A percentile compares a stretch with the other conserved stretches of the same genome.
These are phyloP conservation scores for Pachypeltis micranthus DNA, from an alignment of 1,140 invertebrate species.

Conservation along the genomic window DNA sequence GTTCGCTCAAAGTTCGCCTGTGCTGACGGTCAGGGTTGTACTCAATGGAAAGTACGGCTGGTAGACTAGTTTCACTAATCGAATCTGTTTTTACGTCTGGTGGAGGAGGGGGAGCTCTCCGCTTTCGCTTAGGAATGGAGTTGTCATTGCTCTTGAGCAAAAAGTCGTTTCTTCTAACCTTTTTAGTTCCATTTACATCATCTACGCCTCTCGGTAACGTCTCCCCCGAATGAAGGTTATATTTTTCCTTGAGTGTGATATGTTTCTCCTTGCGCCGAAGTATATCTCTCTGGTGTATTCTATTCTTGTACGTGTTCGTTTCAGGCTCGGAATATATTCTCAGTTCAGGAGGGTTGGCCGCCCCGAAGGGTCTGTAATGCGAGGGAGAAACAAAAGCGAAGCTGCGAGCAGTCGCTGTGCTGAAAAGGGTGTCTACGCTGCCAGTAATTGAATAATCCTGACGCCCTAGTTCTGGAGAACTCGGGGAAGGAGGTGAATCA, in stretches of 20 bases:
- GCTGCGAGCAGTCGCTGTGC: slow-evolving; percentile 54
- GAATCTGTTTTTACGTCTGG: not conserved
- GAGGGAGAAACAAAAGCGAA: slow-evolving; percentile 52
- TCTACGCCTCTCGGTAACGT: slow-evolving; percentile 26
- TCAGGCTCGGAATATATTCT: slow-evolving; percentile 39
- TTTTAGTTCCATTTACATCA: slow-evolving; percentile 19
- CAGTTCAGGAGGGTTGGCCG: slow-evolving; percentile 33
- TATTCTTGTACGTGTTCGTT: slow-evolving; percentile 46
- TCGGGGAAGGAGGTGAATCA: slow-evolving; percentile 14
- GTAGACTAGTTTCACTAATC: not conserved
- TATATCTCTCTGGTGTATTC: slow-evolving; percentile 45
- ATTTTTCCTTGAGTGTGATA: slow-evolving; percentile 48
- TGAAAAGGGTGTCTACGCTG: slow-evolving; percentile 46
- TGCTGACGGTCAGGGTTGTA: slow-evolving; percentile 13
- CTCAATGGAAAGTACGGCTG: not conserved
- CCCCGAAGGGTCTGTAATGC: slow-evolving; percentile 37
- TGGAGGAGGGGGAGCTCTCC: slow-evolving; percentile 32
- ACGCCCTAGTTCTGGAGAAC: slow-evolving; percentile 22
- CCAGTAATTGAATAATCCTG: slow-evolving; percentile 37
- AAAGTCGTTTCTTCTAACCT: no score
- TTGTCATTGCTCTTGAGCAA: no score
- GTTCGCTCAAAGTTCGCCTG: slow-evolving; percentile 42
- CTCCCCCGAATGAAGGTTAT: slow-evolving; percentile 43
- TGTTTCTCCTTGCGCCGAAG: slow-evolving; percentile 42
- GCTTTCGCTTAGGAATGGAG: slow-evolving; percentile 29